Base-by-base conservation (phyloP, 2,113 vertebrate genomes). In the Dipodomys merriami region DNA sequence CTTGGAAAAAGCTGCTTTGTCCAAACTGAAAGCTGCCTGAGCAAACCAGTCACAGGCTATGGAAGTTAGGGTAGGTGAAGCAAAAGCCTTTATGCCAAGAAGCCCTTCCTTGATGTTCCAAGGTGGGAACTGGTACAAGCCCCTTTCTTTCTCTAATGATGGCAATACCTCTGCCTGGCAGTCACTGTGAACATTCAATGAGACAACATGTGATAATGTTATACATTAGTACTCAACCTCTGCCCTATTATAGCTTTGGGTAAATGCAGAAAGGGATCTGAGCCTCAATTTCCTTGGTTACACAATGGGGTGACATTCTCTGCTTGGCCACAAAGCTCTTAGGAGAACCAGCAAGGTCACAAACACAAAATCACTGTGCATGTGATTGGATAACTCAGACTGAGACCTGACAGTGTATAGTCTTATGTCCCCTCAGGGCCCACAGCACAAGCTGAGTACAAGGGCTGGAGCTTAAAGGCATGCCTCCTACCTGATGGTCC, bases 391-490 rank as follows among this genome's bases (percentile, higher is more conserved):
- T 76, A 33, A 8, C 4, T 10, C 4, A 11, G 65, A 33, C 62
- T 12, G 60, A 0, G 13, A 11, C 0, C 1, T 2, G 20, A 25
- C n/a, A 60, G 29, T 33, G 33, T 35, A 18, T 64, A 1, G 30
- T 9, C 46, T 33, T 22, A 1, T 4, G 8, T 35, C 33, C 44
- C 9, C 39, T n/a, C n/a, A 13, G 57, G 0, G 49, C 1, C 19
- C 39, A 19, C 1, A 19, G 60, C 33, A 2, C 18, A 6, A 86
- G 46, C 78, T 29, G 3, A 6, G 23, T 3, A 39, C 25, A 49
- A 67, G 25, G 0, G 0, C 35, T 3, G 53, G 22, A 4, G 10
- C 3, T 8, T 39, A 20, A 57, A 64, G 46, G 80, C 64, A 68
- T 25, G 44, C 44, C 76, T 46, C 27, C 76, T 30, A 83, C 83